A percentile compares a stretch with the other conserved stretches of the same genome.
Conservation (phyloP, 2,888 invertebrate genomes). For the Blomia tropicalis region DNA sequence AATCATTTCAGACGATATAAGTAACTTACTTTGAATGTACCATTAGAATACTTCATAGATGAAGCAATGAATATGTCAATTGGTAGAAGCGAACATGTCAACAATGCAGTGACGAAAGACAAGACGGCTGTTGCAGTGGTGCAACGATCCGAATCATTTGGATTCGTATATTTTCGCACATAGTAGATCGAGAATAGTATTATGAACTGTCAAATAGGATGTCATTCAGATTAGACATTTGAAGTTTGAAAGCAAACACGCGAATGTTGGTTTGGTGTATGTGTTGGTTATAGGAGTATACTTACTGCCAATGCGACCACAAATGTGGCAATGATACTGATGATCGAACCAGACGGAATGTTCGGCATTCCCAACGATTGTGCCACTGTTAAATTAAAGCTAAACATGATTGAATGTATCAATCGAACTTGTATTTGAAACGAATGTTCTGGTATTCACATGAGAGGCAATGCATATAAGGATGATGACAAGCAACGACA, state of each 20-base stretch:
- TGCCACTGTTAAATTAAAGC: too few relatives aligned
- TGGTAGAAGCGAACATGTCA: slow-evolving; percentile 30
- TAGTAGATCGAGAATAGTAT: slow-evolving; percentile 35
- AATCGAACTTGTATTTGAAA: too few relatives aligned
- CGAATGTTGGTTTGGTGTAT: background rate
- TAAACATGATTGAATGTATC: too few relatives aligned
- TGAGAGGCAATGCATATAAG: too few relatives aligned
- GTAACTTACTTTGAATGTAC: slow-evolving; percentile 31
- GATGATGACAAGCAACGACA: too few relatives aligned
- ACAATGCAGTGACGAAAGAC: slow-evolving; percentile 27
- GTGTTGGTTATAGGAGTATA: background rate
- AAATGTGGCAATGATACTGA: slow-evolving; percentile 3
- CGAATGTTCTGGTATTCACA: too few relatives aligned
- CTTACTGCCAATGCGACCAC: background rate
- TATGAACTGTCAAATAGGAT: slow-evolving; percentile 33
- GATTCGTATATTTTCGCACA: slow-evolving; percentile 35
- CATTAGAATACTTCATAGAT: slow-evolving; percentile 37
- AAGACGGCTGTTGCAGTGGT: slow-evolving; percentile 30
- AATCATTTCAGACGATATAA: too few relatives aligned
- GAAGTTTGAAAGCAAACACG: background rate
- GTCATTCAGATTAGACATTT: background rate
- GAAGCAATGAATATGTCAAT: slow-evolving; percentile 39
- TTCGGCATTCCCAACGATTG: background rate
- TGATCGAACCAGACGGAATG: slow-evolving; percentile 10
- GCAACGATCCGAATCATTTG: slow-evolving; percentile 34